Evolutionary conservation across 2,113 vertebrate species (phyloP).

Genomic region (Calyptomena viridis): DNA sequence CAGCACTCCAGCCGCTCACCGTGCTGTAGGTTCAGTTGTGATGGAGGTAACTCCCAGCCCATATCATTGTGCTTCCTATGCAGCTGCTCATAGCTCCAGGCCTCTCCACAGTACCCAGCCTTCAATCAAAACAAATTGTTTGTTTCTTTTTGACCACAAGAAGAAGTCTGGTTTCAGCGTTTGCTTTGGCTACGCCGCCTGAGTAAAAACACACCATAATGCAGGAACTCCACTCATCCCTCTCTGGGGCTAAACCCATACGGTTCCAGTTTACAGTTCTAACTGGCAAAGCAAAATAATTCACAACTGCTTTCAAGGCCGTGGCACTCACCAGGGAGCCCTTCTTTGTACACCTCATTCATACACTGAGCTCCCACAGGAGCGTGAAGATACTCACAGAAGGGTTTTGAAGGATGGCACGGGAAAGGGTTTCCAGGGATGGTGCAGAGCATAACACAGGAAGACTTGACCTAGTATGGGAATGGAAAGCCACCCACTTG

Average conservation of each 20-base stretch:
- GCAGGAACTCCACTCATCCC: background rate
- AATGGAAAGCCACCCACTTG: background rate
- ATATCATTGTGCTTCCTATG: background rate
- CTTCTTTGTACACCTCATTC: background rate
- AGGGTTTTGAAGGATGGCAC: background rate
- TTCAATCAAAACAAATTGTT: slow-evolving; percentile 63
- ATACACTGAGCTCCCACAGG: accelerated
- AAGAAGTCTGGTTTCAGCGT: slow-evolving; percentile 42
- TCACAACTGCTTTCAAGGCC: background rate
- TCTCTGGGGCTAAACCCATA: background rate
- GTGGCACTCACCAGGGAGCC: background rate
- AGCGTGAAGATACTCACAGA: accelerated
- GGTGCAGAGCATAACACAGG: accelerated
- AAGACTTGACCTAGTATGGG: background rate
- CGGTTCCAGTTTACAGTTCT: slow-evolving; percentile 5
- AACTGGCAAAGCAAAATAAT: slow-evolving; percentile 25
- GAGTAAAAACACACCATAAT: background rate
- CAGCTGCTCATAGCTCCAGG: slow-evolving; percentile 6
- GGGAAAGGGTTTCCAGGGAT: background rate
- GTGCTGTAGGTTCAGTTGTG: accelerated
- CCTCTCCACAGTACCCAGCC: background rate
- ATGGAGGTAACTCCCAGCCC: background rate
- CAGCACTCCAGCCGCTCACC: background rate
- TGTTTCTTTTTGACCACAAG: slow-evolving; percentile 55
- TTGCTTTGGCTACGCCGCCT: background rate